Base-by-base conservation (phyloP, 2,113 vertebrate genomes). In the Sarotherodon lohbergeri region DNA sequence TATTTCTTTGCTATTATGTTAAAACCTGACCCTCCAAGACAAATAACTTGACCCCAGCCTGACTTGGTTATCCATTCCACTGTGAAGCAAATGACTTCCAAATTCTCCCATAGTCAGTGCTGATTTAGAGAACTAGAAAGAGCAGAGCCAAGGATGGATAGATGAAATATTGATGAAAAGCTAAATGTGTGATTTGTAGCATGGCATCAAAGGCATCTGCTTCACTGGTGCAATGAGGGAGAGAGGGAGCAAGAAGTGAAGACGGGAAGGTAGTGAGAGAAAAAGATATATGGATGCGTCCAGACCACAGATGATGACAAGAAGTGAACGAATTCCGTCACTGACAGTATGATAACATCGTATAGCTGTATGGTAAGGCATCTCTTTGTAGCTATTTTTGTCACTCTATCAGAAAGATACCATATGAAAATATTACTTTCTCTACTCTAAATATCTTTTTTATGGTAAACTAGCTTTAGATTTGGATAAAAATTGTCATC, bases 121-220 rank as follows among this genome's bases (percentile, higher is more conserved):
- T 93, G 93, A 95, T 94, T 94, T 94, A 94, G 86, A 88, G 93
- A 89, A 78, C 84, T 39, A 81, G 61, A 85, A 80, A 85, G 88
- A 90, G 91, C 82, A 36, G 48, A 81, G 90, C 87, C 73, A 8
- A 81, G 88, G 89, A 89, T 88, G 90, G 88, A 93, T 84, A 94
- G 91, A 96, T 97, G 91, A 96, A 96, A 96, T 96, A 95, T 95
- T 95, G 94, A 96, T 96, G 93, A 96, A 96, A 96, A 95, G 94
- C 91, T 93, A 95, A 94, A 95, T 95, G 92, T 95, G 92, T 94
- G 95, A 96, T 96, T 96, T 96, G 93, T 95, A 93, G 90, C 82
- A 56, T 86, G 85, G 86, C 91, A 94, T 96, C 93, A 95, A 94
- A 95, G 87, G 87, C 90, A 84, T 93, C 91, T 93, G 91, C 89